phyloP scores from a whole-genome alignment of 2,888 invertebrate species.

The Andrena flavipes region DNA sequence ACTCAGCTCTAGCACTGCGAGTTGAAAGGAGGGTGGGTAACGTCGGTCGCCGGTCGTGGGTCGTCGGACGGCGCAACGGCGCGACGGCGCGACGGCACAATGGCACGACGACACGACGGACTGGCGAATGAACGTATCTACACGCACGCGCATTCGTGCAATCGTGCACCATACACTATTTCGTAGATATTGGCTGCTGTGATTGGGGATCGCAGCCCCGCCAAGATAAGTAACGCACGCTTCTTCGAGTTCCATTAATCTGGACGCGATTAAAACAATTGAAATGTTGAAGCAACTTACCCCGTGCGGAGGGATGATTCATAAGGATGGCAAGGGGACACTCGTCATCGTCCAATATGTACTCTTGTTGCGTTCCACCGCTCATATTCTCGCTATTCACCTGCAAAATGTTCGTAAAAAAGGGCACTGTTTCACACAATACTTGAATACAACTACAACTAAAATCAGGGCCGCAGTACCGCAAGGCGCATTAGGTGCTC shows the following conservation, averaged over 20 bases:
- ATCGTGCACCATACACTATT: too few relatives aligned
- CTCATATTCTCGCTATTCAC: slow-evolving; percentile 85
- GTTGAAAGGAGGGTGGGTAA: slow-evolving; percentile 4
- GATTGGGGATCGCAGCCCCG: background rate
- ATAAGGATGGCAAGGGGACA: slow-evolving; percentile 97
- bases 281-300: slow-evolving; percentile 87
- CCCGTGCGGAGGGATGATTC: slow-evolving; percentile 94
- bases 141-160: slow-evolving; percentile 12
- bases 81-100: too few relatives aligned
- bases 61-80: too few relatives aligned
- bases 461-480: too few relatives aligned
- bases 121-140: background rate
- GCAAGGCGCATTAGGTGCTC: too few relatives aligned
- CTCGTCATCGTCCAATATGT: slow-evolving; percentile 98
- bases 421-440: background rate
- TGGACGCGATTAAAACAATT: background rate
- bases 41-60: slow-evolving; percentile 2
- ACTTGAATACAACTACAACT: too few relatives aligned
- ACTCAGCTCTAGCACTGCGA: slow-evolving; percentile 7
- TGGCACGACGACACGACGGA: background rate
- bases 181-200: too few relatives aligned
- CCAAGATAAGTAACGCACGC: too few relatives aligned
- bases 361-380: slow-evolving; percentile 91
- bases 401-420: slow-evolving; percentile 67
- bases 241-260: too few relatives aligned